Base-by-base conservation (phyloP, 2,888 invertebrate species). In the Pristionchus exspectatus region DNA sequence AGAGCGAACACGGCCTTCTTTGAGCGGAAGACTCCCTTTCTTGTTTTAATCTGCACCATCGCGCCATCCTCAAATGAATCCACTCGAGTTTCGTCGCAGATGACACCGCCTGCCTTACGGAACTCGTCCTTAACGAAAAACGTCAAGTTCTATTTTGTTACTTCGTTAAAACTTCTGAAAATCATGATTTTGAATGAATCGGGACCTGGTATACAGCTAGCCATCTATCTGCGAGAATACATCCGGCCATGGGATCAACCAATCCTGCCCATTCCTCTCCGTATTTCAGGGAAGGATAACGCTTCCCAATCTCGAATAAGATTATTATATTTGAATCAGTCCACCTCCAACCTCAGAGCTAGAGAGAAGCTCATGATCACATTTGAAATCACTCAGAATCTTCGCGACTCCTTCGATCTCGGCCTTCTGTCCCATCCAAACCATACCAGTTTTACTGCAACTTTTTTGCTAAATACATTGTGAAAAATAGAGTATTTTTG, bases 1-100 rank as follows among this genome's bases (percentile, higher is more conserved):
- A 93, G 92, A 18, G 94, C 93, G 63, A 94, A 92, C 38, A 94
- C 30, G 21, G 89, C 89, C 21, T 89, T 89, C 21, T 66, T 81
- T 21, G 89, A 12, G 33, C 14, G 44, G n/a, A 89, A 44, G 33
- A 33, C 44, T 27, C 89, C 89, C 24, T 50, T 59, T 18, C 27
- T 63, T 9, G 89, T 89, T 44, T 27, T 59, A 33, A 89, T 27
- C 7, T n/a, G 81, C 9, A 89, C 89, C 2, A 14, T 66, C 1
- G 33, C 38, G 24, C 83, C 83, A 66, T 89, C 83, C 16, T 83
- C 83, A 27, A 44, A 83, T 2, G 81, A 63, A 10, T 89, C 54
- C 38, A 89, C 89, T 38, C 44, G 24, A 50, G 89, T 89, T 16
- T 83, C 54, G 24, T 89, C 89, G 27, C 18, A n/a, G 7, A 83